Evolutionary conservation across 2,113 vertebrate genomes (phyloP).

Genomic region (Tupaia chinensis): DNA sequence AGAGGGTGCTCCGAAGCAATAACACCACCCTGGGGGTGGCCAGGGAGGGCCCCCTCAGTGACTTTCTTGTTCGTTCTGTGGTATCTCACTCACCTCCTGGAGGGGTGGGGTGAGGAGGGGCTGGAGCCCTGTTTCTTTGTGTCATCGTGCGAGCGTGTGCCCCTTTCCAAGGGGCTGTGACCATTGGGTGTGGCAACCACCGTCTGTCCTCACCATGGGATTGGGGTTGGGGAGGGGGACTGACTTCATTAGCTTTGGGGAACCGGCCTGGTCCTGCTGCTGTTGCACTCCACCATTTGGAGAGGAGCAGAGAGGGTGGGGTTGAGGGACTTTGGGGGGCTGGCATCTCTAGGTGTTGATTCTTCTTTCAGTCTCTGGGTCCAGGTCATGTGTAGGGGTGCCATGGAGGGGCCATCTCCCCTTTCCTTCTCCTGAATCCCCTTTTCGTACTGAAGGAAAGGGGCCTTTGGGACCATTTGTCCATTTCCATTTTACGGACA

Average conservation of each 20-base stretch:
- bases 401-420: background rate
- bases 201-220: constrained; percentile 34
- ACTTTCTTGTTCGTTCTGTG: constrained; percentile 80
- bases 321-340: background rate
- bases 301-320: constrained; percentile 15
- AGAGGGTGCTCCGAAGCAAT: constrained; percentile 77
- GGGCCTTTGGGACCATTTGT: constrained; percentile 14
- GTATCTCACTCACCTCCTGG: constrained; percentile 74
- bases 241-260: constrained; percentile 25
- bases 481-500: constrained; percentile 19
- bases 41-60: constrained; percentile 62
- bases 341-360: background rate
- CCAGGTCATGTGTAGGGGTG: background rate
- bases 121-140: constrained; percentile 75
- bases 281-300: background rate
- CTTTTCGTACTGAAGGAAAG: constrained; percentile 38
- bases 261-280: background rate
- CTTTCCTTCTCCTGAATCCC: constrained; percentile 3
- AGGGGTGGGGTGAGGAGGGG: constrained; percentile 61
- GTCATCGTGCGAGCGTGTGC: constrained; percentile 54
- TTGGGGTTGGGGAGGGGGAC: background rate
- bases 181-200: constrained; percentile 6
- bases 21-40: constrained; percentile 76
- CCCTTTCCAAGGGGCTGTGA: constrained; percentile 36
- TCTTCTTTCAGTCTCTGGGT: constrained; percentile 25